A percentile compares a stretch with the other conserved stretches of the same genome.
Conservation (phyloP, 1,140 invertebrate species). For the Whitmania pigra region DNA sequence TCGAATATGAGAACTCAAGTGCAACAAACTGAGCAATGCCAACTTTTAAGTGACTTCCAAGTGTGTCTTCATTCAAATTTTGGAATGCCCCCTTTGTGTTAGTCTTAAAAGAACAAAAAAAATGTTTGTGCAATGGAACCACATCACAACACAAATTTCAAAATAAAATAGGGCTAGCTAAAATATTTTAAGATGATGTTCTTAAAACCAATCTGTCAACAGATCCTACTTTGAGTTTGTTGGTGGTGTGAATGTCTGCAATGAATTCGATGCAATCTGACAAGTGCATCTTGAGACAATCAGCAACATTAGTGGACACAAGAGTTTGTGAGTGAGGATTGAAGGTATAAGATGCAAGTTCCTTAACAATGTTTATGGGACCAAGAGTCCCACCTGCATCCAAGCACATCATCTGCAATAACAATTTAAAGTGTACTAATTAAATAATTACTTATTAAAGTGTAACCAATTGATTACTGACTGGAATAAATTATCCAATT, state of each 20-base stretch:
- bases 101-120: constrained; percentile 12
- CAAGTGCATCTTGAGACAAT: constrained; percentile 80
- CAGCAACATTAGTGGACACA: constrained; percentile 68
- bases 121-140: neutral
- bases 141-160: too few relatives aligned
- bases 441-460: neutral
- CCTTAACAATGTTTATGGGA: constrained; percentile 47
- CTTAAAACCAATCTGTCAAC: neutral
- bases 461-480: too few relatives aligned
- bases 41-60: constrained; percentile 86
- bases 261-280: constrained; percentile 90
- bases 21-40: constrained; percentile 87
- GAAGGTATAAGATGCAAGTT: constrained; percentile 33
- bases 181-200: too few relatives aligned
- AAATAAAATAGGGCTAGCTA: too few relatives aligned
- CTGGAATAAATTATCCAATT: constrained; percentile 18
- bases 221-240: constrained; percentile 81
- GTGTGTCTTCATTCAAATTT: constrained; percentile 72
- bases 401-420: constrained; percentile 47
- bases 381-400: constrained; percentile 66
- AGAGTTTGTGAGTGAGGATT: constrained; percentile 38
- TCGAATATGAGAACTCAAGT: constrained; percentile 70
- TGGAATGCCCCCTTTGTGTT: constrained; percentile 48
- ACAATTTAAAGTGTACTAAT: neutral
- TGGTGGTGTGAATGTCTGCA: constrained; percentile 86